phyloP scores from a whole-genome alignment of 2,888 invertebrate species.

The Hermaeophaga mercurialis region DNA sequence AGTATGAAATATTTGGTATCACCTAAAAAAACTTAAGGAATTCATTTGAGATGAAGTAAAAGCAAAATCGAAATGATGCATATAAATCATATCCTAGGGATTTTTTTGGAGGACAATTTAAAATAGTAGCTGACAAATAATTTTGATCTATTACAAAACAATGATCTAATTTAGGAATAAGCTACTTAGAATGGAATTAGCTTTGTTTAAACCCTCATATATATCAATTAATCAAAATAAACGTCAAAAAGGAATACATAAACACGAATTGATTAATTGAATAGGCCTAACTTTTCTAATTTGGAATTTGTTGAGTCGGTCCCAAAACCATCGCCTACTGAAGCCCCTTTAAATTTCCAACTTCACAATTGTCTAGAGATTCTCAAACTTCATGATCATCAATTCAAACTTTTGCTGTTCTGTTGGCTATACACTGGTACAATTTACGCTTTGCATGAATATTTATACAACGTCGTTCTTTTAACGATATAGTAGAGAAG shows the following conservation, averaged over 20 bases:
- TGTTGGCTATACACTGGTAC: slow-evolving; percentile 20
- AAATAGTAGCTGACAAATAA: too few species aligned
- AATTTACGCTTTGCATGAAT: slow-evolving; percentile 13
- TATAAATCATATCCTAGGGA: too few species aligned
- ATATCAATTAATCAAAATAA: slow-evolving; percentile 12
- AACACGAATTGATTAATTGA: slow-evolving; percentile 18
- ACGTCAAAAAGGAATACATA: slow-evolving; percentile 13
- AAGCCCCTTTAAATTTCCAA: slow-evolving; percentile 13
- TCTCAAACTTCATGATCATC: slow-evolving; percentile 21
- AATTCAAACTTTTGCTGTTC: slow-evolving; percentile 24
- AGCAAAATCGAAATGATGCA: too few species aligned
- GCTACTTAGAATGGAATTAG: too few species aligned
- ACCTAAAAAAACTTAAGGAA: too few species aligned
- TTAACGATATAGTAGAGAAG: neutral
- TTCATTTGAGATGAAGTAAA: too few species aligned
- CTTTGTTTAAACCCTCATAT: slow-evolving; percentile 6
- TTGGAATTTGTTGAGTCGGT: neutral
- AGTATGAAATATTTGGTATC: too few species aligned
- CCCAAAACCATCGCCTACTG: neutral
- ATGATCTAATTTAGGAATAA: too few species aligned
- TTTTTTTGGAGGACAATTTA: too few species aligned
- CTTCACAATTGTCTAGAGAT: slow-evolving; percentile 21
- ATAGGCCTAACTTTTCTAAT: slow-evolving; percentile 18
- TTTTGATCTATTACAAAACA: too few species aligned
- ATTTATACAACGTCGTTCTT: neutral